Evolutionary conservation across 1,140 invertebrate species (phyloP), one percentile per base, ranked within the genome.

Genomic region (Temnothorax curvispinosus): DNA sequence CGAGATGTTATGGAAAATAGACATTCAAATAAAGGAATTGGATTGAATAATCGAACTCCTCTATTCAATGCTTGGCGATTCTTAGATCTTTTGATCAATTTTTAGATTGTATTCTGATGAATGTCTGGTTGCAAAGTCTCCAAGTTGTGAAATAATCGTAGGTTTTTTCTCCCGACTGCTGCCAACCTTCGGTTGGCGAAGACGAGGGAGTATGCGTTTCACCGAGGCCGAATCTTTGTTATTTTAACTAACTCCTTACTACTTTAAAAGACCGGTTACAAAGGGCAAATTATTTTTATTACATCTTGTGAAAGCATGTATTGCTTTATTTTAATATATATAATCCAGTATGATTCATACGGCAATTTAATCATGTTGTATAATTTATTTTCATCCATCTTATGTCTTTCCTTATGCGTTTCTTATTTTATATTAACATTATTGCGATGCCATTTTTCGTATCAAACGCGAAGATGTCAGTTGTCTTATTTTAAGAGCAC

Each of bases 21-120:
- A 21, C 32, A 54, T 74, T 74, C n/a, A 74, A 54, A 56, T 38
- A 74, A 18, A 56, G n/a, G 50, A 56, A 74, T 54, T 38, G 2
- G 32, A 74, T 74, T 35, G 18, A 9, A 74, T 27, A 35, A 74
- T 35, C 50, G 13, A 21, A 74, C 18, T 56, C 5, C 56, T 54
- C 0, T 71, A 47, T 47, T 50, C 15, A 74, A 74, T 74, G 32
- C 18, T 54, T 74, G 9, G 5, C 32, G 4, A 5, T 21, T 56
- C 18, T 56, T 56, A 38, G 18, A 74, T 74, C 4, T 38, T 74
- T 56, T 21, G 18, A 54, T 72, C 32, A 72, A 72, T 54, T 52
- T 47, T 35, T 15, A 1, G 32, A 52, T 74, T 74, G 13, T 74
- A 21, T 38, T 54, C 18, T 47, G 47, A 2, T 9, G 18, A 72